Evolutionary conservation across 2,113 vertebrate genomes (phyloP).

Genomic region (Prinia subflava): DNA sequence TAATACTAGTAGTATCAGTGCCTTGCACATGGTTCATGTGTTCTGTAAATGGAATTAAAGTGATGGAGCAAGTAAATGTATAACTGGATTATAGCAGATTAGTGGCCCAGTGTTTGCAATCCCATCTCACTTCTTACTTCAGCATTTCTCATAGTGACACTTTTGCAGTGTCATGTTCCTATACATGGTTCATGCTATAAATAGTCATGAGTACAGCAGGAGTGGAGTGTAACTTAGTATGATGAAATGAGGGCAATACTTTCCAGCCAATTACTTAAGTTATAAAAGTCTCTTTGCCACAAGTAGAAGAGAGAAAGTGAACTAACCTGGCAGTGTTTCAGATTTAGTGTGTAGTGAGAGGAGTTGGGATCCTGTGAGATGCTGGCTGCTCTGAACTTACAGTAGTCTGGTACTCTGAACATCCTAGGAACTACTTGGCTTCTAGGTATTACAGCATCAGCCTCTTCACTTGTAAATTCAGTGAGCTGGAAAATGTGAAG

Average conservation of each 20-base stretch:
- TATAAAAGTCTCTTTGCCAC: not conserved
- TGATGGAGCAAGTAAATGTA: not conserved
- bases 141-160: not conserved
- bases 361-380: not conserved
- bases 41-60: not conserved
- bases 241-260: not conserved
- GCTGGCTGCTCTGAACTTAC: not conserved
- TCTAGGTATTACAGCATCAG: not conserved
- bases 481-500: slow-evolving; percentile 13
- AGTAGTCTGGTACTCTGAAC: not conserved
- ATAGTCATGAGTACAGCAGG: not conserved
- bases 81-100: not conserved
- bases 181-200: not conserved
- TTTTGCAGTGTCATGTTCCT: not conserved
- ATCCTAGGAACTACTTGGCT: not conserved
- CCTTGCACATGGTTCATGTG: not conserved
- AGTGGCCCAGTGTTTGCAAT: not conserved
- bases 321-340: not conserved
- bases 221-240: not conserved
- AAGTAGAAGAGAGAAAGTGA: not conserved
- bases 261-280: not conserved
- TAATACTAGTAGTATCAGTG: not conserved
- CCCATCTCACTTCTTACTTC: not conserved
- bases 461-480: not conserved
- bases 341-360: not conserved